Evolutionary conservation across 2,888 invertebrate species (phyloP).

Genomic region (Pollenia griseotomentosa): DNA sequence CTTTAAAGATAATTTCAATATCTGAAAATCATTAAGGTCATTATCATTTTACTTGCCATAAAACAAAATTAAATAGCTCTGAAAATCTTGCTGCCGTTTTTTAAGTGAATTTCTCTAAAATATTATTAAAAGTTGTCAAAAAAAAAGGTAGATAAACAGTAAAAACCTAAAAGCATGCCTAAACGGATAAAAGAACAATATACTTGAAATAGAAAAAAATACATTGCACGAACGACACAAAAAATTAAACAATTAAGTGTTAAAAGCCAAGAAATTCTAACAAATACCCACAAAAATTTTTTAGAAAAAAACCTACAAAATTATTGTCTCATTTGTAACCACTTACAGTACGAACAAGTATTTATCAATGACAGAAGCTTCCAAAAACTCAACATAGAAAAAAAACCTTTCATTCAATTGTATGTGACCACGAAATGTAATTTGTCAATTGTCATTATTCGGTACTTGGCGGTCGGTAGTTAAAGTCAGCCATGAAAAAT

Average conservation of each 20-base stretch:
- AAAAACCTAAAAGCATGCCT: background rate
- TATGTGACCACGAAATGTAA: constrained; percentile 72
- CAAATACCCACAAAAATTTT: constrained; percentile 35
- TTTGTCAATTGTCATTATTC: constrained; percentile 75
- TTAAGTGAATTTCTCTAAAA: too few species aligned
- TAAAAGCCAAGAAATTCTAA: constrained; percentile 11
- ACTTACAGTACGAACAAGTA: constrained; percentile 17
- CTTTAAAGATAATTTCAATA: too few species aligned
- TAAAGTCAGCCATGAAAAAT: constrained; percentile 66
- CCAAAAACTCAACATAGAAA: background rate
- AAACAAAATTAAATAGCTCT: too few species aligned
- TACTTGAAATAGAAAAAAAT: background rate
- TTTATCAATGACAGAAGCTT: constrained; percentile 61
- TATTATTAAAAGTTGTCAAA: too few species aligned
- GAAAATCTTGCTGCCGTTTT: too few species aligned
- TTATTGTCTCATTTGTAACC: constrained; percentile 31
- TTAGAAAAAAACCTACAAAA: background rate
- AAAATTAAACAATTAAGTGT: constrained; percentile 2
- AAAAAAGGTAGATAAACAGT: too few species aligned
- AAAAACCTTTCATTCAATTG: constrained; percentile 56
- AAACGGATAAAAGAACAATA: background rate
- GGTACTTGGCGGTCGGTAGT: constrained; percentile 60
- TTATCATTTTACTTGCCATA: too few species aligned
- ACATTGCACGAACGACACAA: background rate
- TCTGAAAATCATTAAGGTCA: too few species aligned